A percentile compares a stretch with the other conserved stretches of the same genome.
Evolutionary conservation across 35 echinoderm and acorn worm species (phyloP).

Genomic region (Ophiothrix spiculata): DNA sequence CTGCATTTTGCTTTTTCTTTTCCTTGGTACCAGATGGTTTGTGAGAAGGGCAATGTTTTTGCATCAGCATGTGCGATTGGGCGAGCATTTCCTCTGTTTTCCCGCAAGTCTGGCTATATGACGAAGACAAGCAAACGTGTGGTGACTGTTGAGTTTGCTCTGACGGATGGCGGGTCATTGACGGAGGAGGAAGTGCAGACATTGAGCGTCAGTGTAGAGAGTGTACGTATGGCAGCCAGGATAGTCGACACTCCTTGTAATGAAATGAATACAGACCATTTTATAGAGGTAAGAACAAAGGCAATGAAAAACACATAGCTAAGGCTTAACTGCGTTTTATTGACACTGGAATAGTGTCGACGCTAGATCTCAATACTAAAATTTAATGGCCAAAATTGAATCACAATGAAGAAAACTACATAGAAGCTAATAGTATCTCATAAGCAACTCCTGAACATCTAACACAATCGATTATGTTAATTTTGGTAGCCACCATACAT

Average conservation of each 20-base stretch:
- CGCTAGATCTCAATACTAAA: no score
- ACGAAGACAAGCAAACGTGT: conserved; percentile 37
- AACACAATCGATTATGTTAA: no score
- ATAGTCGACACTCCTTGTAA: conserved; percentile 93
- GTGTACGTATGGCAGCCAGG: conserved; percentile 53
- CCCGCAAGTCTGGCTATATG: conserved; percentile 62
- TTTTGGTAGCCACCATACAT: no score
- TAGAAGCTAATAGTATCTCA: no score
- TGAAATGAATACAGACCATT: conserved; percentile 93
- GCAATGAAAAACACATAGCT: no score
- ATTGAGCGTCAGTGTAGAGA: conserved; percentile 42
- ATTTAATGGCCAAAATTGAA: no score
- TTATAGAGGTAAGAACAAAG: conserved; percentile 79
- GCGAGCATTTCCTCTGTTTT: conserved; percentile 83
- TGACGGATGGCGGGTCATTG: conserved; percentile 27
- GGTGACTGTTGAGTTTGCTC: conserved; percentile 73
- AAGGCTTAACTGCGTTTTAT: no score
- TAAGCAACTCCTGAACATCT: no score
- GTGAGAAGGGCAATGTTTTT: conserved; percentile 82
- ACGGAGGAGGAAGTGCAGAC: conserved; percentile 68
- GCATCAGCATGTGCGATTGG: conserved; percentile 83
- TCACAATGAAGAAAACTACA: no score
- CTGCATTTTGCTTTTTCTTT: not conserved
- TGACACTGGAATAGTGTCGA: no score
- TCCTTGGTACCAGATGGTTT: conserved; percentile 59